A percentile compares a stretch with the other conserved stretches of the same genome.
Evolutionary conservation across 2,113 vertebrate genomes (phyloP).

Genomic region (Podarcis cretensis): DNA sequence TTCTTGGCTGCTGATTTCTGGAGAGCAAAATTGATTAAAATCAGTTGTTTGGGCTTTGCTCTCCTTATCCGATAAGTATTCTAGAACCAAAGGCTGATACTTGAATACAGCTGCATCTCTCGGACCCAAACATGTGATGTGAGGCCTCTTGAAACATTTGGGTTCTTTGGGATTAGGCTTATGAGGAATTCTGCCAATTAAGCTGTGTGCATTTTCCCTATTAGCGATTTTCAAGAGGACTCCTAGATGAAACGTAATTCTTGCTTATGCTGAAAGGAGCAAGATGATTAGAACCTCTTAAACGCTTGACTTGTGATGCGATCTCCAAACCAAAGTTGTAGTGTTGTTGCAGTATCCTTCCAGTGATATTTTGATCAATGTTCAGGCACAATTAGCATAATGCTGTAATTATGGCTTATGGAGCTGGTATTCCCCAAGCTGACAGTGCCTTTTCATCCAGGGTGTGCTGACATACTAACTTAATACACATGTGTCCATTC

Average conservation of each 20-base stretch:
- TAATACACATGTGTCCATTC: fast-evolving
- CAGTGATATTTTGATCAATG: constrained; percentile 34
- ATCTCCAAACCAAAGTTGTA: constrained; percentile 38
- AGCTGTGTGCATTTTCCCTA: constrained; percentile 44
- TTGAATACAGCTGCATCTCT: fast-evolving
- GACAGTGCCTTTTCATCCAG: constrained; percentile 34
- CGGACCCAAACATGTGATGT: constrained; percentile 19
- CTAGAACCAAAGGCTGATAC: not conserved
- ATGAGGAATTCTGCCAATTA: constrained; percentile 20
- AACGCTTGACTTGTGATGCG: constrained; percentile 21
- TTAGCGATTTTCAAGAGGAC: constrained; percentile 26
- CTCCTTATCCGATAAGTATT: not conserved
- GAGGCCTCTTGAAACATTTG: constrained; percentile 9
- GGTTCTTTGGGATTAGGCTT: not conserved
- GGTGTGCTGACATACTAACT: not conserved
- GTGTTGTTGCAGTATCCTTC: constrained; percentile 6
- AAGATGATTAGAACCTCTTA: constrained; percentile 29
- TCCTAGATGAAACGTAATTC: not conserved
- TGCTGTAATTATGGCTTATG: constrained; percentile 56
- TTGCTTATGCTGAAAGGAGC: not conserved
- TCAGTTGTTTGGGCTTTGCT: fast-evolving
- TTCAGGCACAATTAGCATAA: constrained; percentile 51
- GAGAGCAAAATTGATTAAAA: not conserved
- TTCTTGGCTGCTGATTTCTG: not conserved
- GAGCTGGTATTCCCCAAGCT: constrained; percentile 11